Evolutionary conservation across 2,797 vertebrate genomes (phyloP).

Genomic region (Myripristis jacobus): DNA sequence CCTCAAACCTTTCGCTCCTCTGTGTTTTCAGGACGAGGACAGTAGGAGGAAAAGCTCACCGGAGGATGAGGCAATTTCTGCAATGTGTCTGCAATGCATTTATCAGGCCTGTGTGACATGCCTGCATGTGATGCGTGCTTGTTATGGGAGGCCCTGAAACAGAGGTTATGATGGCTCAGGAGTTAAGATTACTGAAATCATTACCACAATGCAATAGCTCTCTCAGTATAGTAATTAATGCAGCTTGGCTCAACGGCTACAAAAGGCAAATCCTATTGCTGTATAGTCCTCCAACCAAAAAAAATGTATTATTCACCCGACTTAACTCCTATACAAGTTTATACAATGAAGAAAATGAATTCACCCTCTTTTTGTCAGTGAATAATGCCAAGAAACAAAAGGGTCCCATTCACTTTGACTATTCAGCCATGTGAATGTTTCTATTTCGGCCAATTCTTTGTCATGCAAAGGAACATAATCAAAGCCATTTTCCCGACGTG

Average conservation of each 20-base stretch:
- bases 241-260: constrained; percentile 42
- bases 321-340: constrained; percentile 60
- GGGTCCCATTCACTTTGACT: constrained; percentile 71
- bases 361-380: constrained; percentile 40
- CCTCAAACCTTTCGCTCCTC: constrained; percentile 66
- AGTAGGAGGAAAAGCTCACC: constrained; percentile 59
- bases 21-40: constrained; percentile 62
- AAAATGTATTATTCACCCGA: constrained; percentile 38
- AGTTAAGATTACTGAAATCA: constrained; percentile 52
- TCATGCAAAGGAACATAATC: constrained; percentile 67
- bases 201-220: constrained; percentile 39
- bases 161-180: constrained; percentile 30
- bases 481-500: constrained; percentile 63
- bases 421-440: constrained; percentile 76
- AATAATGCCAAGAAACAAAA: constrained; percentile 67
- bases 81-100: constrained; percentile 74
- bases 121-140: constrained; percentile 57
- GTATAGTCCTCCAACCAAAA: constrained; percentile 7
- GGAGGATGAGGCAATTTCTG: constrained; percentile 78
- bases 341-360: constrained; percentile 63
- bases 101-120: constrained; percentile 66
- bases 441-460: constrained; percentile 73
- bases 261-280: constrained; percentile 27
- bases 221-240: constrained; percentile 35
- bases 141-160: constrained; percentile 41